Percentiles rank a stretch among this genome's conserved stretches.
Conservation (phyloP, 2,888 invertebrate species). For the Carpatolechia fugitivella region DNA sequence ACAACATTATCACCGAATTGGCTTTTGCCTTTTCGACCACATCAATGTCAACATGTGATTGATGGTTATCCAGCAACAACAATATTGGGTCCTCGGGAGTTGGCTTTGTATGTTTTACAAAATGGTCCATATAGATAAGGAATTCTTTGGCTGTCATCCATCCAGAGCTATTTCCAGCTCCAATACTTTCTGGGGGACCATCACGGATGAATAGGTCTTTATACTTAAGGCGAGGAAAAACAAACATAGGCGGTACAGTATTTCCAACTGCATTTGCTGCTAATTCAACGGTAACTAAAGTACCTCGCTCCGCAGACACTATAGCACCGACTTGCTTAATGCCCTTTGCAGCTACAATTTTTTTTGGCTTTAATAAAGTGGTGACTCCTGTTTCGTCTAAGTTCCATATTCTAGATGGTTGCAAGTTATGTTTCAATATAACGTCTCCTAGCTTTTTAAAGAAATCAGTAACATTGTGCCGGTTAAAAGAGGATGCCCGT, state of each 20-base stretch:
- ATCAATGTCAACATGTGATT: constrained; percentile 32
- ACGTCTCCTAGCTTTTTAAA: background rate
- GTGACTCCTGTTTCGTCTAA: constrained; percentile 12
- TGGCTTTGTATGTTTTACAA: constrained; percentile 29
- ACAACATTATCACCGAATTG: constrained; percentile 22
- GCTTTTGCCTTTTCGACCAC: constrained; percentile 29
- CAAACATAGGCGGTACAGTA: constrained; percentile 11
- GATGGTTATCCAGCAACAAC: constrained; percentile 39
- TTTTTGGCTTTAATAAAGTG: too few relatives aligned
- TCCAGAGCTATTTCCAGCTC: constrained; percentile 37
- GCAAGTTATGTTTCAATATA: background rate
- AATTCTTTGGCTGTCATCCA: constrained; percentile 39
- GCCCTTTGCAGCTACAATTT: background rate
- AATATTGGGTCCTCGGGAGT: constrained; percentile 30
- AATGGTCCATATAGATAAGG: constrained; percentile 36
- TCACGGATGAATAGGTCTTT: constrained; percentile 26
- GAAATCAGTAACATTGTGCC: constrained; percentile 1
- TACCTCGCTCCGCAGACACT: background rate
- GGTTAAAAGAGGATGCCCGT: background rate
- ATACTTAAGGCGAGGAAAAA: constrained; percentile 9
- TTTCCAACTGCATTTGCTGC: constrained; percentile 12
- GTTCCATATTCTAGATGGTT: constrained; percentile 10
- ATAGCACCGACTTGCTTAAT: background rate
- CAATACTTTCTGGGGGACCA: constrained; percentile 37
- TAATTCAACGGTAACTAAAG: constrained; percentile 8